Conservation (phyloP, 2,113 vertebrate species). For the Tricholaema leucomelas region DNA sequence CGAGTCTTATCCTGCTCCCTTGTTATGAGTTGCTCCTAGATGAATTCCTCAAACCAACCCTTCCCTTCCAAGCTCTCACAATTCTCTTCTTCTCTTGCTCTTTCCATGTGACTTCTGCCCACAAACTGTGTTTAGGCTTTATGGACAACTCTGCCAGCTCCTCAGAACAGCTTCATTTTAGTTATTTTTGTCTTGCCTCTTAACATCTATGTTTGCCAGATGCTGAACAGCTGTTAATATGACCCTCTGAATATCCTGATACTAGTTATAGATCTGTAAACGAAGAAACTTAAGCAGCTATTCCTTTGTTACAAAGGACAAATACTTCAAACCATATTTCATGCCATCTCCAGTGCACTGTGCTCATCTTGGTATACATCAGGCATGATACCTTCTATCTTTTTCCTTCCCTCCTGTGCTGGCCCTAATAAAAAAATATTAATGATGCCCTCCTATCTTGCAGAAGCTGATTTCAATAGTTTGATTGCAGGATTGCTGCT, state of each 20-base stretch:
- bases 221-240: background rate
- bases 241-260: background rate
- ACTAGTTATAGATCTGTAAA: background rate
- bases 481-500: slow-evolving; percentile 16
- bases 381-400: background rate
- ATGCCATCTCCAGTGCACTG: background rate
- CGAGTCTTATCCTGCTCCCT: background rate
- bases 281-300: background rate
- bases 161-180: background rate
- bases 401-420: background rate
- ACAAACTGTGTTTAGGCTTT: background rate
- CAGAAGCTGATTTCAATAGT: background rate
- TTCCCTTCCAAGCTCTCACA: background rate
- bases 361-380: background rate
- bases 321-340: background rate
- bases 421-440: background rate
- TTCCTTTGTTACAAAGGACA: background rate
- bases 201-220: background rate
- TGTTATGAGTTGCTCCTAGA: background rate
- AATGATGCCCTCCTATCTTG: slow-evolving; percentile 14
- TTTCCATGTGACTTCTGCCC: background rate
- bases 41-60: background rate
- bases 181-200: background rate
- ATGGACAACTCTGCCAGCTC: background rate
- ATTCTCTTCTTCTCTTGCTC: background rate